Base-by-base conservation (phyloP, 2,113 vertebrate species). In the Epinephelus lanceolatus region DNA sequence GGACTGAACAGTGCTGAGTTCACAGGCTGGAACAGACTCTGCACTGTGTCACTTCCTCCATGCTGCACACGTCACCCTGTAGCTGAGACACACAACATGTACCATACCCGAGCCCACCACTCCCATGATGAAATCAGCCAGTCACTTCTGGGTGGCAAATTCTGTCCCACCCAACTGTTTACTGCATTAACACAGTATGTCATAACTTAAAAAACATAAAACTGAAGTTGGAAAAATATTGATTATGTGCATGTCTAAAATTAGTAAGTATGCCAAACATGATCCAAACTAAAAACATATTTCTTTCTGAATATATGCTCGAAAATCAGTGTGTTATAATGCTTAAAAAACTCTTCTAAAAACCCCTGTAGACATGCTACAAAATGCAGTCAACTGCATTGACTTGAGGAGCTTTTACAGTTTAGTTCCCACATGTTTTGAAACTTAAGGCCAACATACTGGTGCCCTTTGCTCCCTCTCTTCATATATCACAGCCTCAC, bases 21-120 rank as follows among this genome's bases (percentile, higher is more conserved):
- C 84, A 87, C 65, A 72, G 70, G 33, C 84, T 78, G 47, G 73
- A 87, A 95, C 93, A 96, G 90, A 92, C 86, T 78, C 78, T 4
- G 79, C 92, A 85, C 88, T 96, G 93, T 95, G 87, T 89, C 90
- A 88, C 73, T 81, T 85, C 83, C 76, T 83, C 82, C 69, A 12
- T 25, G 72, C 67, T 82, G 45, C 70, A 74, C 40, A 85, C 49
- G 30, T 85, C 81, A 87, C 65, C 47, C 82, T 65, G 51, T 52
- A 33, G 51, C 65, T 57, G 12, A 77, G 47, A 82, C 62, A 73
- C 75, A 52, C 61, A 81, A n/a, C 71, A 63, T 72, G 53, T 56
- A 59, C 60, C 62, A 51, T 10, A 60, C 60, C 21, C 80, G 74
- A 51, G 55, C 52, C 71, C 78, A 78, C 86, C 84, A 85, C 85